Evolutionary conservation across 2,113 vertebrate species (phyloP), one percentile per base, ranked within the genome.

Genomic region (Mustela nigripes): DNA sequence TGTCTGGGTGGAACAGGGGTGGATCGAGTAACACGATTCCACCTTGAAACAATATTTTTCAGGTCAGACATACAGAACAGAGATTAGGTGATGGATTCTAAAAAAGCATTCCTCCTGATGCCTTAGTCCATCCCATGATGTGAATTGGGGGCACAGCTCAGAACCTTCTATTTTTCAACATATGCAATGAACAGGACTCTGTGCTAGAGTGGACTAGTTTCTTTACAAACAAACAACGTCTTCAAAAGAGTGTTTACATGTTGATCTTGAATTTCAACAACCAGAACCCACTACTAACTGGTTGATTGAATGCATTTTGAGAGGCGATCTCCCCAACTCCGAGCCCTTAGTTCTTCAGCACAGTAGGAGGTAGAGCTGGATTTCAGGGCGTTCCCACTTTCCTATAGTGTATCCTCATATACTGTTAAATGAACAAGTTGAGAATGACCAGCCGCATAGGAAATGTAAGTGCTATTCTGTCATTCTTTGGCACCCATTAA

Each of bases 381-480:
- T 36, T 71, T 93, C 67, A 80, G 12, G 1, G 5, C 63, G 33
- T 76, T 87, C 9, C 50, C 42, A 60, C 26, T 76, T 96, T 84
- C 22, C 21, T 56, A 7, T 76, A 88, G 26, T n/a, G 79, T 62
- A 81, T 71, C 22, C 33, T 91, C 28, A 81, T 85, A 7, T 90
- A 88, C 82, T 88, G 84, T 78, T 85, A 91, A 89, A 81, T 92
- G 24, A 88, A 50, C 28, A 96, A 42, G 21, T 2, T 48, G 62
- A 88, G 2, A 39, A 28, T 60, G 7, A 50, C 4, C 48, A 71
- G 16, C 8, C 36, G 58, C 53, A 1, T 4, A 87, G 76, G 90
- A 91, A 91, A 94, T 97, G 67, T 50, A 91, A 94, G 58, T 95
- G 10, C 53, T 82, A 18, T 45, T 92, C 53, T 89, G 48, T 96